Conservation (phyloP, 2,113 vertebrate species). For the Coregonus clupeaformis region DNA sequence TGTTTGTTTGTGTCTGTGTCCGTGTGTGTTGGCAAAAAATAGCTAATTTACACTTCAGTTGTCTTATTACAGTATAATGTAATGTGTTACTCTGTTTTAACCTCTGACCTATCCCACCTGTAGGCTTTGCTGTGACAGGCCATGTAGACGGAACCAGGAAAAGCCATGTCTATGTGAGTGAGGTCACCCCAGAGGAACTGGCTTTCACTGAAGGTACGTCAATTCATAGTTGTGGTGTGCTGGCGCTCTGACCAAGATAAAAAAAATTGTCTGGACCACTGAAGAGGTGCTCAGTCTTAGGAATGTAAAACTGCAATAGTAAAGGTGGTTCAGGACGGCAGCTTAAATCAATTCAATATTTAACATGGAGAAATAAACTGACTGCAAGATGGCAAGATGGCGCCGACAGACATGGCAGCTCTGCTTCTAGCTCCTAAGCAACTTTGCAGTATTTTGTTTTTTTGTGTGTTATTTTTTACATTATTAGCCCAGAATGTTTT, state of each 20-base stretch:
- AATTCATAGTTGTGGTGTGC: neutral
- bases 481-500: no score
- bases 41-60: no score
- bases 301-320: no score
- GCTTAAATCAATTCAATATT: neutral
- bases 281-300: no score
- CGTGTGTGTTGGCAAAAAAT: no score
- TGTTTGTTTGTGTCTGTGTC: neutral
- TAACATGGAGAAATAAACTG: neutral
- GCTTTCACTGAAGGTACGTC: conserved; percentile 79
- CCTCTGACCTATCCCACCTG: conserved; percentile 1
- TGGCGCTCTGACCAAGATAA: neutral
- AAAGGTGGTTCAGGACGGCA: no score
- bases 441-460: no score
- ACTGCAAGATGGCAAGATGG: no score
- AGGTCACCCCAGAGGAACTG: conserved; percentile 80
- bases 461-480: no score
- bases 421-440: no score
- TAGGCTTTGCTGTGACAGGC: conserved; percentile 90
- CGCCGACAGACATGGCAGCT: no score
- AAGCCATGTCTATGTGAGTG: conserved; percentile 81
- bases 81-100: neutral
- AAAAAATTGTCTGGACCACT: neutral
- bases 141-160: conserved; percentile 80
- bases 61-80: neutral